These are phyloP conservation scores for Linurgus olivaceus DNA, from an alignment of 2,797 vertebrate species.

Conservation along the genomic window DNA sequence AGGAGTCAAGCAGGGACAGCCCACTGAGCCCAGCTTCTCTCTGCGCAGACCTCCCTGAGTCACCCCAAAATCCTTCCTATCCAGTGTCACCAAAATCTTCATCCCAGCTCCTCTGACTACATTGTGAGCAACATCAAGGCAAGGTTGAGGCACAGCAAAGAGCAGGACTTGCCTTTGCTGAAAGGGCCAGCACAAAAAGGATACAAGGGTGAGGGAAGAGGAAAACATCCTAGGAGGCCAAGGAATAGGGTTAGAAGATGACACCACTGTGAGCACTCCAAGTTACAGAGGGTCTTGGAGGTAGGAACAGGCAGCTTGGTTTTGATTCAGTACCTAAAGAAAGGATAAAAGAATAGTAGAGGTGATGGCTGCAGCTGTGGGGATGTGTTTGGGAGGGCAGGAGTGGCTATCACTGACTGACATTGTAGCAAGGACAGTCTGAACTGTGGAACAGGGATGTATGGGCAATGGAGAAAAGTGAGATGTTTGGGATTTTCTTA, in stretches of 20 bases:
- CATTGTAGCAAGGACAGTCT: background rate
- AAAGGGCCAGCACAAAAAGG: background rate
- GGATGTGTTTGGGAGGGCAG: background rate
- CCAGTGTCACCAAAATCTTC: background rate
- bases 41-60: background rate
- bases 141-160: fast-evolving
- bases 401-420: background rate
- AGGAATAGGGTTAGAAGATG: background rate
- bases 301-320: background rate
- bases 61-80: background rate
- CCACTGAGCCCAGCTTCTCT: background rate
- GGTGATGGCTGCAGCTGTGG: background rate
- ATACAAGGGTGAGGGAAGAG: background rate
- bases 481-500: background rate
- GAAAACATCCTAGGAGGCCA: background rate
- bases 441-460: background rate
- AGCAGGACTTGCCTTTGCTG: background rate
- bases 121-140: background rate
- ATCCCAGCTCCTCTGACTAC: background rate
- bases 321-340: background rate
- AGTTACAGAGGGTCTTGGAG: background rate
- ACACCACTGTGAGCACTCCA: background rate
- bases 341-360: background rate
- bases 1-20: background rate
- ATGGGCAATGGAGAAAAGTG: background rate